phyloP scores from a whole-genome alignment of 2,797 vertebrate genomes.

The Tenualosa ilisha region DNA sequence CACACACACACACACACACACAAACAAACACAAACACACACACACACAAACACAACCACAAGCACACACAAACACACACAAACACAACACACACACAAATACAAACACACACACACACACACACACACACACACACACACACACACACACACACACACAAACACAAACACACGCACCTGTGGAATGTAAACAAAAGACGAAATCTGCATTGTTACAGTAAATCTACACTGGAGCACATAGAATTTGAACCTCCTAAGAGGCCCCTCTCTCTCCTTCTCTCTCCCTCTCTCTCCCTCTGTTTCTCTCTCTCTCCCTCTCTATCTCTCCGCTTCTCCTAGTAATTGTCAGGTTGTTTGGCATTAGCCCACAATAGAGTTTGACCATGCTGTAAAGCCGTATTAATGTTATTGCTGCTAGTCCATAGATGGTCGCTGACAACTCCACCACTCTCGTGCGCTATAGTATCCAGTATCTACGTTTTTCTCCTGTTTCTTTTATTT shows the following conservation, averaged over 20 bases:
- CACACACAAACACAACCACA: neutral
- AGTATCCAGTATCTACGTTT: no score
- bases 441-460: no score
- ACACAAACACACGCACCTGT: neutral
- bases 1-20: neutral
- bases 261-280: no score
- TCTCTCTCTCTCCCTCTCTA: neutral
- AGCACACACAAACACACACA: slow-evolving; percentile 7
- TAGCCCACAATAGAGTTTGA: no score
- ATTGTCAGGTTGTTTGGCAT: no score
- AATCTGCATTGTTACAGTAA: neutral
- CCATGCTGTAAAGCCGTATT: neutral
- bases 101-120: neutral
- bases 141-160: slow-evolving; percentile 3
- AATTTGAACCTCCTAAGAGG: neutral
- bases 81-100: slow-evolving; percentile 12
- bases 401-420: no score
- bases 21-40: neutral
- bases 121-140: neutral
- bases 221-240: neutral
- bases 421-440: no score
- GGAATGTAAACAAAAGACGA: neutral
- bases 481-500: neutral
- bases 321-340: no score
- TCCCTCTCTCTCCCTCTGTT: neutral